Percentiles rank a stretch among this genome's conserved stretches.
Evolutionary conservation across 2,888 invertebrate genomes (phyloP).

Genomic region (Ectemnius continuus): DNA sequence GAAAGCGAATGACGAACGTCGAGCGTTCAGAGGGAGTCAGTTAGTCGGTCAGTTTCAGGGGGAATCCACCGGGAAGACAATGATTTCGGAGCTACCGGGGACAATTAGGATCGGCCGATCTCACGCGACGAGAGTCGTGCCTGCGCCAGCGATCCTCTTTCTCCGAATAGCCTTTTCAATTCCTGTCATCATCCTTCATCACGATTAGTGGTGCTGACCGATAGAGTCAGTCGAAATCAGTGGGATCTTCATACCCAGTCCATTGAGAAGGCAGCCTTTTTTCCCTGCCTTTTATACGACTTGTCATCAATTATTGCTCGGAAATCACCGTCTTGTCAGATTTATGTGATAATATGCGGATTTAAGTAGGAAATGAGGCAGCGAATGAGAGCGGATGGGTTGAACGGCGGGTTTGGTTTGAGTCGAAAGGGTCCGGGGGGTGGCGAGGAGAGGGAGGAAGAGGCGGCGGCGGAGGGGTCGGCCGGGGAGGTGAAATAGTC

Average conservation of each 20-base stretch:
- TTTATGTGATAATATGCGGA: too few relatives aligned
- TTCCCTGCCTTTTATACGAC: too few relatives aligned
- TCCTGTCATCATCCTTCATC: too few relatives aligned
- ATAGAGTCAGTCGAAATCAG: too few relatives aligned
- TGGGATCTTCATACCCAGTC: too few relatives aligned
- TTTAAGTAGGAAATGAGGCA: background rate
- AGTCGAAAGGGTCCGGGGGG: slow-evolving; percentile 8
- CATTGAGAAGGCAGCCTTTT: too few relatives aligned
- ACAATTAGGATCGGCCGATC: slow-evolving; percentile 6
- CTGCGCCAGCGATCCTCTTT: background rate
- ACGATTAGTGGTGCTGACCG: too few relatives aligned
- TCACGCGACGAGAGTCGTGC: background rate
- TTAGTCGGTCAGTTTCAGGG: background rate
- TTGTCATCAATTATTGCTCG: too few relatives aligned
- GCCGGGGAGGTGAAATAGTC: slow-evolving; percentile 13
- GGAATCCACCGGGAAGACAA: slow-evolving; percentile 9
- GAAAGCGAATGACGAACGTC: slow-evolving; percentile 4
- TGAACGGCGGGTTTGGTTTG: background rate
- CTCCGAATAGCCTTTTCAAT: too few relatives aligned
- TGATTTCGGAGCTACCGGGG: background rate
- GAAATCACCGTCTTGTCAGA: too few relatives aligned
- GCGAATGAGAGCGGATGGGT: slow-evolving; percentile 8
- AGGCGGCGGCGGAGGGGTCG: slow-evolving; percentile 30
- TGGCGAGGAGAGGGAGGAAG: slow-evolving; percentile 17
- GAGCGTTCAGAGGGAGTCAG: too few relatives aligned